Evolutionary conservation across 2,113 vertebrate species (phyloP).

Genomic region (Diadophis punctatus): DNA sequence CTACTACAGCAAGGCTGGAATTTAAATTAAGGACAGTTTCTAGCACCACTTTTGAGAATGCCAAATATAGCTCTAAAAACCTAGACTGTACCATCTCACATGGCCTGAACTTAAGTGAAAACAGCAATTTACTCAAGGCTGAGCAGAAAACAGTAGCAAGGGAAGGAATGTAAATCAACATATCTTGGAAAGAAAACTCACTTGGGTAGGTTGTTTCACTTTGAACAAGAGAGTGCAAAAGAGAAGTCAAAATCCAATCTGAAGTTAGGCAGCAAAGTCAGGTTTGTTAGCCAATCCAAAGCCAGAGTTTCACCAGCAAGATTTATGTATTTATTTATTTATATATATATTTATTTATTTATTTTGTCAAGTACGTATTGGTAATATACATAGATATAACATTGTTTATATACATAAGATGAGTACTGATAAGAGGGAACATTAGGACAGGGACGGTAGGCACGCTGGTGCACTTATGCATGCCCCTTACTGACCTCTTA

Average conservation of each 20-base stretch:
- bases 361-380: too few relatives aligned
- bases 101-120: neutral
- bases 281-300: neutral
- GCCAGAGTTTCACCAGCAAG: neutral
- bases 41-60: neutral
- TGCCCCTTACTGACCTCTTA: too few relatives aligned
- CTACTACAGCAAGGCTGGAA: neutral
- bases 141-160: neutral
- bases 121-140: neutral
- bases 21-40: neutral
- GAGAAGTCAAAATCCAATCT: neutral
- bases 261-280: neutral
- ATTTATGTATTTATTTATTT: too few relatives aligned
- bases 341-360: too few relatives aligned
- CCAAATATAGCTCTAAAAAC: neutral
- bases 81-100: neutral
- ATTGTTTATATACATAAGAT: too few relatives aligned
- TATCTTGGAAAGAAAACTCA: neutral
- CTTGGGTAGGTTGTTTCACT: neutral
- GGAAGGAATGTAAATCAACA: neutral
- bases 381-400: too few relatives aligned
- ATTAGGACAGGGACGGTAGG: too few relatives aligned
- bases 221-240: neutral
- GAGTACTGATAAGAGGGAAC: too few relatives aligned
- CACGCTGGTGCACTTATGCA: too few relatives aligned